phyloP scores from a whole-genome alignment of 2,113 vertebrate genomes.

The Heteronetta atricapilla region DNA sequence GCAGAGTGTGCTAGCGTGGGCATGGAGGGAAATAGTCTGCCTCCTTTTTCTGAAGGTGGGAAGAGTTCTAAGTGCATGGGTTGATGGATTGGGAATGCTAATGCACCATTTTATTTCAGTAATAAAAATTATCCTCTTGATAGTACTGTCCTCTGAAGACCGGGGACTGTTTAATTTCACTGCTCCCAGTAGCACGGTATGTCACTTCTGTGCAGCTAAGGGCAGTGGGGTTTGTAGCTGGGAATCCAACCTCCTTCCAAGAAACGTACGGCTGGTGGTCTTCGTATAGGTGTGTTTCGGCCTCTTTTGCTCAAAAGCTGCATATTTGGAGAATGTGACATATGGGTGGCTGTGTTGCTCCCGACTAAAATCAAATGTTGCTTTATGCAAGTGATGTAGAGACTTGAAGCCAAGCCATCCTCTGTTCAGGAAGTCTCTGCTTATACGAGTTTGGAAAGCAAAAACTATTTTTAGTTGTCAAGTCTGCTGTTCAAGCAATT shows the following conservation, averaged over 20 bases:
- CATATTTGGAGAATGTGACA: not conserved
- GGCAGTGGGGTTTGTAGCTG: not conserved
- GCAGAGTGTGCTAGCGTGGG: accelerated
- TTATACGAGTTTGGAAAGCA: not conserved
- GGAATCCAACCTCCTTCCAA: not conserved
- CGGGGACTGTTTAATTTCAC: not conserved
- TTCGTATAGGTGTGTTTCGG: too few relatives aligned
- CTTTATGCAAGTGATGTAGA: not conserved
- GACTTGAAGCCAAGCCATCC: not conserved
- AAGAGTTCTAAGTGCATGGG: not conserved
- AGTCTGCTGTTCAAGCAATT: not conserved
- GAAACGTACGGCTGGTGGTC: accelerated
- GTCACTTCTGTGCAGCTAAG: not conserved
- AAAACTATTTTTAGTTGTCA: not conserved
- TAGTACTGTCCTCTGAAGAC: not conserved
- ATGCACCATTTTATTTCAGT: not conserved
- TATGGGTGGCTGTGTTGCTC: not conserved
- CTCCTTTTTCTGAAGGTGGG: not conserved
- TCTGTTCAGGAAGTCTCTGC: not conserved
- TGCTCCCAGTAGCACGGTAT: not conserved
- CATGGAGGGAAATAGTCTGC: not conserved
- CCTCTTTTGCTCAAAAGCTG: not conserved
- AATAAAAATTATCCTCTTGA: not conserved
- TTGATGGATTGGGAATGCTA: not conserved
- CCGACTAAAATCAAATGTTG: not conserved